Evolutionary conservation across 2,797 vertebrate species (phyloP), one percentile per base, ranked within the genome.

Genomic region (Caiman crocodilus): DNA sequence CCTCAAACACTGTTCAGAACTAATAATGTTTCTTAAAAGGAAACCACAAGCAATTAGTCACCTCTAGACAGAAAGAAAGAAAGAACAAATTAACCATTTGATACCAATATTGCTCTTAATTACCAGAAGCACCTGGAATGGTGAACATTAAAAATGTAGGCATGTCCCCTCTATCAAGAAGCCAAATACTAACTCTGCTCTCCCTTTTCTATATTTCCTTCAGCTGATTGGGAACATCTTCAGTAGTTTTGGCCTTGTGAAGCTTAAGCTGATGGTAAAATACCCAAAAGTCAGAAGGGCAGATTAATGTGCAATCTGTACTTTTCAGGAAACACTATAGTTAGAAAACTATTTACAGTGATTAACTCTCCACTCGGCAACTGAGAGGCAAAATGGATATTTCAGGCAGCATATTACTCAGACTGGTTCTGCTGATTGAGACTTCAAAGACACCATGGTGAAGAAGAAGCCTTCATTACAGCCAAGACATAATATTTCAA

Each of bases 211-310:
- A 59, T 79, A 76, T 30, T 23, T 57, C 83, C 63, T 82, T 85
- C 67, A 76, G 23, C 67, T 81, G 60, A 11, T 0, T 14, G 2
- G 75, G 26, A 14, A 11, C 35, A 21, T 63, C n/a, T 65, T 82
- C 84, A 90, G 56, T 64, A 63, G 35, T 61, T 91, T 69, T 4
- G 32, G 32, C 18, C 32, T 35, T 69, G 67, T 69, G 20, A 69
- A 35, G 20, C 74, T 96, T 85, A 61, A 85, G 58, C 58, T 85
- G 80, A 69, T 26, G 35, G 50, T 61, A 77, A 95, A 91, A 90
- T 58, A 71, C 85, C 65, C 87, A 69, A 20, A 35, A 12, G 32
- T 23, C 67, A 35, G 20, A 69, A 12, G 14, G 65, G 25, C 61
- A 87, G 84, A 50, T 32, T 35, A 20, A 23, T 32, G 20, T 30